Conservation (phyloP, 2,888 invertebrate genomes). For the Hypena proboscidalis region DNA sequence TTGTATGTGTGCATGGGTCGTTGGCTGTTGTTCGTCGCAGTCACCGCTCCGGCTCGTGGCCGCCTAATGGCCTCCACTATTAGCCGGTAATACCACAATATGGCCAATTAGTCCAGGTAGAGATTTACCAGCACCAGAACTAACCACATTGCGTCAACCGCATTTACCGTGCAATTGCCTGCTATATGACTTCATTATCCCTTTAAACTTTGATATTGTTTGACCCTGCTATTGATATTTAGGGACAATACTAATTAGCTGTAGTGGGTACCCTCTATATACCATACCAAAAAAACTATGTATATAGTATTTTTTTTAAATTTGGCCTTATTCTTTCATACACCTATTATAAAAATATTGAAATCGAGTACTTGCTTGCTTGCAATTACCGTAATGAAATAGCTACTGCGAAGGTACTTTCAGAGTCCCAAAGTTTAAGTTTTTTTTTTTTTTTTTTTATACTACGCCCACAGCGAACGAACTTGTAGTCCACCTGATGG, state of each 20-base stretch:
- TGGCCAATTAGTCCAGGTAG: slow-evolving; percentile 69
- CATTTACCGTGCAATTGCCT: slow-evolving; percentile 63
- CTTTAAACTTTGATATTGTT: slow-evolving; percentile 17
- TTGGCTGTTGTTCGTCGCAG: slow-evolving; percentile 47
- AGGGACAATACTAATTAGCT: not conserved
- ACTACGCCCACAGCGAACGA: too few species aligned
- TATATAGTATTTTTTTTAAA: too few species aligned
- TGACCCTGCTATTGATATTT: not conserved
- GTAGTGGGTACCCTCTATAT: not conserved
- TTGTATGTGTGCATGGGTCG: slow-evolving; percentile 26
- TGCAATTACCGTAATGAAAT: too few species aligned
- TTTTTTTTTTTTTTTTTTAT: too few species aligned
- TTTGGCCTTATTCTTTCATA: too few species aligned
- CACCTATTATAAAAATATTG: too few species aligned
- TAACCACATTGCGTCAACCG: slow-evolving; percentile 58
- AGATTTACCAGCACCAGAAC: slow-evolving; percentile 57
- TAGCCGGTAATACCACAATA: slow-evolving; percentile 61
- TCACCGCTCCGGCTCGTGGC: slow-evolving; percentile 56
- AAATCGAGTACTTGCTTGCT: too few species aligned
- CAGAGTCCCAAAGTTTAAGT: too few species aligned
- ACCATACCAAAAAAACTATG: too few species aligned
- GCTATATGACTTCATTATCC: slow-evolving; percentile 47
- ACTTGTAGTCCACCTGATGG: too few species aligned
- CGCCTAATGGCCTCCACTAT: slow-evolving; percentile 54
- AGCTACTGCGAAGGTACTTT: too few species aligned